Percentiles rank a stretch among this genome's conserved stretches.
Conservation (phyloP, 2,888 invertebrate species). For the Atrina japonica region DNA sequence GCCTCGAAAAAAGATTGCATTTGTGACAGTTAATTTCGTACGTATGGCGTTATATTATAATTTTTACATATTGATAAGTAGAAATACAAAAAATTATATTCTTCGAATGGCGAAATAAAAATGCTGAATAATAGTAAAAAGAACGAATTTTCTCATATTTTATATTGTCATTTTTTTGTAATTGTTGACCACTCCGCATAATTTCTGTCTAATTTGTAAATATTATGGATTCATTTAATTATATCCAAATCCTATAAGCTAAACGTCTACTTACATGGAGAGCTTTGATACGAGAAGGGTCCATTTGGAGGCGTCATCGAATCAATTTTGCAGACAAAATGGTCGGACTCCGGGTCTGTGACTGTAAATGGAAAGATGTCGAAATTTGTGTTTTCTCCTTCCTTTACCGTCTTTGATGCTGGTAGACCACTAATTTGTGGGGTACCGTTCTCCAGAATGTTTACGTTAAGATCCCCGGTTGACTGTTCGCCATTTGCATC, state of each 20-base stretch:
- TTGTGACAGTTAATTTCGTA: no score
- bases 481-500: conserved; percentile 11
- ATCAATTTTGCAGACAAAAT: conserved; percentile 17
- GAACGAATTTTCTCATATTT: no score
- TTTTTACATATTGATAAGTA: no score
- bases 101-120: not conserved
- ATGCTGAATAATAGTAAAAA: not conserved
- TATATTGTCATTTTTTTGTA: no score
- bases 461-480: conserved; percentile 18
- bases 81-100: no score
- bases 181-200: no score
- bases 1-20: no score
- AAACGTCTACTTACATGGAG: conserved; percentile 24
- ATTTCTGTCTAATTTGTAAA: no score
- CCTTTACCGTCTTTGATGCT: conserved; percentile 4
- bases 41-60: no score
- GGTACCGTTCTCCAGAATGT: conserved; percentile 21
- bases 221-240: no score
- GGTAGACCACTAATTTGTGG: conserved; percentile 27
- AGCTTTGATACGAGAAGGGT: conserved; percentile 11
- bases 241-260: no score
- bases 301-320: conserved; percentile 13
- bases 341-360: conserved; percentile 25
- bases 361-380: conserved; percentile 14
- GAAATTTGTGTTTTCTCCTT: not conserved